A percentile compares a stretch with the other conserved stretches of the same genome.
Conservation (phyloP, 2,797 vertebrate genomes). For the Mormyrops attenuatus region DNA sequence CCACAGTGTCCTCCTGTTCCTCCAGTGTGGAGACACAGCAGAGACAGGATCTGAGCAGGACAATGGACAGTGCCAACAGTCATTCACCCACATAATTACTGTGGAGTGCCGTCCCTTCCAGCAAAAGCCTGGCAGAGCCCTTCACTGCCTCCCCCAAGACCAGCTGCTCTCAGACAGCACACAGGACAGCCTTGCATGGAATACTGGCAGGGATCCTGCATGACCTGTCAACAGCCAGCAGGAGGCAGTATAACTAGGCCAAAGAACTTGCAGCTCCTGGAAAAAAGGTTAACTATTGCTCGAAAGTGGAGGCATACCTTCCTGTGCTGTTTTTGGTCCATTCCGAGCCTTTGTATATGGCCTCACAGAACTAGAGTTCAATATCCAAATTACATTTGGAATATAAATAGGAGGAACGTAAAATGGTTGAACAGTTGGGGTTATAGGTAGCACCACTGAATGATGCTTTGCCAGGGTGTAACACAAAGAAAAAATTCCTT, state of each 20-base stretch:
- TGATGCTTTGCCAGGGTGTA: background rate
- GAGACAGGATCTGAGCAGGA: conserved; percentile 20
- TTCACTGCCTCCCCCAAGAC: background rate
- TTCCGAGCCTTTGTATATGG: background rate
- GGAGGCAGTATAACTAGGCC: background rate
- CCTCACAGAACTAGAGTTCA: background rate
- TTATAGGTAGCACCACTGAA: too few species aligned
- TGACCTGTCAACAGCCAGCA: background rate
- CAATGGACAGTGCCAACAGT: conserved; percentile 12
- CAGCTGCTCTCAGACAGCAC: background rate
- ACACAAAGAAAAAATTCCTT: too few species aligned
- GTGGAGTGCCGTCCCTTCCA: background rate
- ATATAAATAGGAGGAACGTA: background rate
- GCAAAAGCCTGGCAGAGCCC: conserved; percentile 15
- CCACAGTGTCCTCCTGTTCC: background rate
- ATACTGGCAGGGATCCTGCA: background rate
- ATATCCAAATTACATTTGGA: background rate
- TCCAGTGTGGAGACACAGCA: background rate
- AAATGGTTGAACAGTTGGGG: too few species aligned
- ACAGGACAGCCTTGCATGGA: background rate
- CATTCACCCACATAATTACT: conserved; percentile 27
- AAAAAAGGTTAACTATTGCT: background rate
- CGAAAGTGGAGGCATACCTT: background rate
- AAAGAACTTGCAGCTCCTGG: background rate
- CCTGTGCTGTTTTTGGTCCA: background rate